Evolutionary conservation across 2,113 vertebrate genomes (phyloP), one percentile per base, ranked within the genome.

Genomic region (Morone saxatilis): DNA sequence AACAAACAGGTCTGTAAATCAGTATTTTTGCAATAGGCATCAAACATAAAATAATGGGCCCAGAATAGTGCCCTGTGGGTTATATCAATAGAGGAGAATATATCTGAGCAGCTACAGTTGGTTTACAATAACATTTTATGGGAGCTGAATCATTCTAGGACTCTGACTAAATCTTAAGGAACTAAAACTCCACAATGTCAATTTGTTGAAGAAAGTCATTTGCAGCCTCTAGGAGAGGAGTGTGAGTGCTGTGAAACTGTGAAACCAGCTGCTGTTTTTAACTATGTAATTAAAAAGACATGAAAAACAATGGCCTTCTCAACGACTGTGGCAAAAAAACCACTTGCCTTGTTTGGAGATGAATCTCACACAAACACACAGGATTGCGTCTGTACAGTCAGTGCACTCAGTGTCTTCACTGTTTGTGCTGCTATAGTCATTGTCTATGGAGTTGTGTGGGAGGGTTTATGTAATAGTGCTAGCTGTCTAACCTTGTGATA

Each of bases 401-500:
- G 11, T 56, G 13, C 14, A 81, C 16, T 56, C 67, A 16, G 20
- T 65, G 67, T 38, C 47, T 38, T 57, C 62, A 70, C 71, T 57
- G 78, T 71, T 22, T 78, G 76, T 65, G 22, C 43, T 45, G 68
- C 67, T 76, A 3, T 4, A 41, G 20, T 67, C 56, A 71, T 59
- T 45, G 47, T 73, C 31, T 74, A 20, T 38, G 5, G 59, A 50
- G 20, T 8, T 62, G 71, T 78, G 88, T 86, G 75, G 82, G 86
- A 71, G 80, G 84, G 14, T 81, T 92, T 92, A 90, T 84, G 77
- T 77, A 90, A 90, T 17, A 25, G 61, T 57, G 73, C 50, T 72
- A 63, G 72, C 77, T 79, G 80, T 81, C 71, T 83, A 79, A 79
- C 71, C 66, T 86, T 61, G 54, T 83, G 82, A 79, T 71, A 54